Evolutionary conservation across 2,113 vertebrate genomes (phyloP), one percentile per base, ranked within the genome.

Genomic region (Tympanuchus pallidicinctus): DNA sequence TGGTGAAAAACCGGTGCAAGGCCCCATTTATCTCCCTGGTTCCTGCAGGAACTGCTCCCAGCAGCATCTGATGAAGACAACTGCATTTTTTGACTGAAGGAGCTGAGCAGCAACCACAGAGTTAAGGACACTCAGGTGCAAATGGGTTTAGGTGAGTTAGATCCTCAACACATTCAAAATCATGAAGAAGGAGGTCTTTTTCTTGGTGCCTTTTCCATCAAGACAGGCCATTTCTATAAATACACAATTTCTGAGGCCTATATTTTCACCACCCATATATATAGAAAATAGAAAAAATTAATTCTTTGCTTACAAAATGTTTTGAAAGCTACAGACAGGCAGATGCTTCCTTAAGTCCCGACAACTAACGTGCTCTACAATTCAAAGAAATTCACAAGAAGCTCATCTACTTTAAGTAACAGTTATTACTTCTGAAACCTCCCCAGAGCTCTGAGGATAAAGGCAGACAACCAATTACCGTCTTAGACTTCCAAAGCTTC

Each of bases 401-500:
- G 96, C 96, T 97, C 97, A 93, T 95, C 97, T 90, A 89, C 95
- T 98, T 97, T 97, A 97, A 98, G 97, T 94, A 97, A 98, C 97
- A 95, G 95, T 97, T 97, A 97, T 92, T 97, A 94, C 96, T 94
- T 91, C 95, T 97, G 97, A 97, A 97, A 96, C 93, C 82, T 98
- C 96, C 97, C 94, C 90, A 83, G 97, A 97, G 97, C 95, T 96
- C 92, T 95, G 38, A 24, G 96, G 97, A 97, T 88, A 88, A 97
- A 97, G 94, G 96, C 97, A 96, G 96, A 97, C 96, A 96, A 96
- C 97, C 98, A 98, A 97, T 98, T 98, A 98, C 94, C 93, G 96
- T 67, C 97, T 97, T 95, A 97, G 94, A 96, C 91, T 96, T 87
- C 54, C 94, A 94, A 97, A 95, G 97, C 97, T 94, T 92, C 92